A percentile compares a stretch with the other conserved stretches of the same genome.
phyloP scores from a whole-genome alignment of 2,797 vertebrate genomes.

The Arrhamphus sclerolepis region DNA sequence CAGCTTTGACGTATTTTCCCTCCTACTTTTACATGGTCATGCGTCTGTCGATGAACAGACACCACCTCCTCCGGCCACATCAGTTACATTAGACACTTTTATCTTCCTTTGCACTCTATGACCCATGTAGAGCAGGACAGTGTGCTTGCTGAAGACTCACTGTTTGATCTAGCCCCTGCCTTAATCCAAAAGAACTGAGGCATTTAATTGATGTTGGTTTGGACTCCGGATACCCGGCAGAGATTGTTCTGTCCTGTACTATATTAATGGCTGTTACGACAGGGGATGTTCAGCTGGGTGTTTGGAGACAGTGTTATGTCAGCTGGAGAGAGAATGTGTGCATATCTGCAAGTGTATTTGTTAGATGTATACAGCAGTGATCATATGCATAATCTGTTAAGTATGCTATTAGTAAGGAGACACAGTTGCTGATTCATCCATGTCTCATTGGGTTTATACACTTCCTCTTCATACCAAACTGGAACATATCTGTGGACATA shows the following conservation, averaged over 20 bases:
- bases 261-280: conserved; percentile 29
- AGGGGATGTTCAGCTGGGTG: conserved; percentile 49
- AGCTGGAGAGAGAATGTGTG: conserved; percentile 50
- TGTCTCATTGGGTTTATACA: conserved; percentile 14
- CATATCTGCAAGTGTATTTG: conserved; percentile 26
- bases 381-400: conserved; percentile 1
- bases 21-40: conserved; percentile 46
- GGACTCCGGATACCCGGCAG: conserved; percentile 6
- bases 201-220: conserved; percentile 31
- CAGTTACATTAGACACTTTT: conserved; percentile 30
- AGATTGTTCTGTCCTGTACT: conserved; percentile 38
- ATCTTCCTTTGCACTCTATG: conserved; percentile 29
- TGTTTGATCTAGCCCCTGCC: conserved; percentile 21
- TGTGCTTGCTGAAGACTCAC: conserved; percentile 14
- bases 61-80: conserved; percentile 5
- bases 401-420: not conserved
- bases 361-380: conserved; percentile 9
- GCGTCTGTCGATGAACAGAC: conserved; percentile 35
- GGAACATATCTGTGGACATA: conserved; percentile 19
- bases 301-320: conserved; percentile 57
- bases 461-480: not conserved
- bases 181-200: conserved; percentile 20
- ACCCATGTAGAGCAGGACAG: conserved; percentile 18
- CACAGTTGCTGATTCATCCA: conserved; percentile 7
- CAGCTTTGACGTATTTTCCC: conserved; percentile 29